Evolutionary conservation across 2,113 vertebrate species (phyloP), one percentile per base, ranked within the genome.

Genomic region (Tauraco erythrolophus): DNA sequence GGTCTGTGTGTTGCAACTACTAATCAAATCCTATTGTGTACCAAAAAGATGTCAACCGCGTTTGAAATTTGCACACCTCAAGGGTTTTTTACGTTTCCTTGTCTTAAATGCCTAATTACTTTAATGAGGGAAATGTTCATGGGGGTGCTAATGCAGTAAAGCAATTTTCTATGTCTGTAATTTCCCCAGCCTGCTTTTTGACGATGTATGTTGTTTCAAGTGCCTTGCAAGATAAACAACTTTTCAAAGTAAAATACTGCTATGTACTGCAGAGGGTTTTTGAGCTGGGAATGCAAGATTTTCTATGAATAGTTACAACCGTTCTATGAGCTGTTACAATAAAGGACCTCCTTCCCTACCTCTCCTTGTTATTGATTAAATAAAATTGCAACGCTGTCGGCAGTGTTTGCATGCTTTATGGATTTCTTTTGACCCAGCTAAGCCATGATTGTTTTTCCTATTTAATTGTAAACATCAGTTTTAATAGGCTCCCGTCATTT

Each of bases 41-140:
- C 31, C 54, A 27, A 70, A 77, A 54, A 0, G 0, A 51, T 9
- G 28, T 37, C 68, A 77, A 28, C 46, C 3, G 4, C 58, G 17
- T 92, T 70, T 86, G 68, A 94, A 95, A 89, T 86, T 33, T 74
- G 25, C 51, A 58, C n/a, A 81, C 60, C 86, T 96, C 37, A 24
- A 88, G 76, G 45, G 28, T 22, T 88, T 75, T 80, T 95, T 61
- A 50, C 0, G 0, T 61, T 86, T 80, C 51, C 84, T 87, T 70
- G 41, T 77, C 71, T 91, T 91, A 89, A 96, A 74, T 28, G 19
- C 87, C 64, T 95, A 94, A 96, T 92, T 91, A 58, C 64, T 89
- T 84, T 62, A 80, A 56, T 57, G 50, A 80, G 35, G 41, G 37
- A 85, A 93, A n/a, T 15, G 9, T 80, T 83, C 53, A 71, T 50